Evolutionary conservation across 30 jellyfish, hydroid and myxozoan genomes (phyloP), one percentile per base, ranked within the genome.

Genomic region (Aurelia sp.): DNA sequence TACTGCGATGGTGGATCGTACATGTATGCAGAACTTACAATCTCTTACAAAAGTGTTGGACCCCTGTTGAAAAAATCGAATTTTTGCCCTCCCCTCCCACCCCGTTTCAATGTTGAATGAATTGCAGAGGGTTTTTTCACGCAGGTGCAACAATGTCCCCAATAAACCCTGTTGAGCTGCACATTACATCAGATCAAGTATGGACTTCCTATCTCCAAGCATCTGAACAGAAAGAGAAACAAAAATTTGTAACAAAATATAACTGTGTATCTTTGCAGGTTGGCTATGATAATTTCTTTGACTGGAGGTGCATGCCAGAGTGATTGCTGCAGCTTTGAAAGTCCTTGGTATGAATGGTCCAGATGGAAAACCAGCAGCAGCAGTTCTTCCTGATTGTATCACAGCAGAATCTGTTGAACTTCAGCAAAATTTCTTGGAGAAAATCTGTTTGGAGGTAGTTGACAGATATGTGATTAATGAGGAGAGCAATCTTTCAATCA

Each of bases 301-400:
- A 73, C 30, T 73, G 69, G 84, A 50, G 19, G 50, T 73, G 15
- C 68, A 41, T 15, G 30, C 53, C 4, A 73, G 84, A 73, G 70
- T 73, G 41, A 21, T 44, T 16, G 84, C 84, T 73, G 84, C 69
- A 17, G 60, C 84, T 15, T n/a, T 73, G 70, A 73, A 60, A 19
- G 21, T 73, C 40, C 70, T 73, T 24, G 30, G 30, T 7, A 5
- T 73, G 10, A 33, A 24, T 35, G 17, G 47, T n/a, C 60, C 50
- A 20, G 71, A 73, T 73, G 84, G 60, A 44, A 62, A 73, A 17
- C 84, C 84, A 1, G 19, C 51, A 16, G 71, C 57, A 52, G 51
- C 69, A n/a, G 84, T 50, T 41, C 70, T 73, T 44, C 69, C 48
- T 1, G 60, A 41, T 20, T 7, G 35, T 44, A n/a, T 73, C 27